Conservation (phyloP, 2,113 vertebrate species). For the Nothobranchius kuhntae region DNA sequence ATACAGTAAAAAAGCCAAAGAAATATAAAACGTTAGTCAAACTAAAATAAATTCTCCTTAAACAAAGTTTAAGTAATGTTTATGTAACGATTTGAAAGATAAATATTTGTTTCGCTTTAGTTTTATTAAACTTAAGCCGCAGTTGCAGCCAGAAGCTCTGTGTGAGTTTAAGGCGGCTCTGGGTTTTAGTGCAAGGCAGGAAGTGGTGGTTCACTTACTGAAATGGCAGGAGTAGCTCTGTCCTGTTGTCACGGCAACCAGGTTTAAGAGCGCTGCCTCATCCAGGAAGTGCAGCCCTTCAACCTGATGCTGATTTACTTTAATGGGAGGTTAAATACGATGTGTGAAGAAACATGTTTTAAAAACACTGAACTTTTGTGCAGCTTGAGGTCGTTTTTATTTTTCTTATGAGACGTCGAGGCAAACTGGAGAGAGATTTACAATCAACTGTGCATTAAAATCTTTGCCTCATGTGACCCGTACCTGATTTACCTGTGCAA, state of each 20-base stretch:
- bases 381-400: background rate
- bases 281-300: slow-evolving; percentile 10
- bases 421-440: background rate
- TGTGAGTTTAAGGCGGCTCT: slow-evolving; percentile 18
- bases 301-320: slow-evolving; percentile 15
- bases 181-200: slow-evolving; percentile 67
- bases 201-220: slow-evolving; percentile 83
- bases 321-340: background rate
- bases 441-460: background rate
- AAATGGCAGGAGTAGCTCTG: slow-evolving; percentile 71
- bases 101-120: background rate
- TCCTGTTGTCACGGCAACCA: slow-evolving; percentile 80
- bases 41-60: rapidly evolving
- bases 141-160: slow-evolving; percentile 4
- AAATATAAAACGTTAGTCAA: background rate
- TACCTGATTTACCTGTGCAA: no score
- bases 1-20: background rate
- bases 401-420: background rate
- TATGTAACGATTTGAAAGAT: no score
- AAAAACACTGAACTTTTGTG: background rate
- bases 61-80: background rate
- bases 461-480: no score
- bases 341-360: background rate
- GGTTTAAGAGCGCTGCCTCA: slow-evolving; percentile 74
- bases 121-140: background rate